Evolutionary conservation across 1,140 invertebrate species (phyloP), one percentile per base, ranked within the genome.

Genomic region (Zeugodacus cucurbitae): DNA sequence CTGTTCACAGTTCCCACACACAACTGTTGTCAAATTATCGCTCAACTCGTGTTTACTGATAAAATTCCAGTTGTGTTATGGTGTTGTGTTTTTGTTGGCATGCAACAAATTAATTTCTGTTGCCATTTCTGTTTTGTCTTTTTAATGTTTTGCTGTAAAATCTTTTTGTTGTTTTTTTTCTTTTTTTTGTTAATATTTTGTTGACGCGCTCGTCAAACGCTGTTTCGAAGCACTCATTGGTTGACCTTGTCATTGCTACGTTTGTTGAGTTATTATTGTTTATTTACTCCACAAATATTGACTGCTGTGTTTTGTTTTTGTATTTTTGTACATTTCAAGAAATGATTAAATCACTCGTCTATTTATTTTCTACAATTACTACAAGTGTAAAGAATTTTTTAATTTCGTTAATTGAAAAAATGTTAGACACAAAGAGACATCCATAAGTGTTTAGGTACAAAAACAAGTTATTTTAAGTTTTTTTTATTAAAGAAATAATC

Each of bases 361-460:
- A 82, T 82, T 82, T 82, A 26, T 82, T 48, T 82, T 26, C 20
- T 74, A 37, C 32, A 37, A 34, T 32, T 20, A 5, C 74, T 29
- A 82, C 37, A 82, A 82, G 41, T 82, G 41, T 82, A n/a, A 48
- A 54, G 74, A 82, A 82, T 82, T 82, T 82, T 82, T 82, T 82
- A 82, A 82, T 82, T 82, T 82, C 10, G 74, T 48, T 82, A 82
- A 82, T 82, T 82, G 74, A 74, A 74, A 48, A 74, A 37, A 37
- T 74, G 67, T 74, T 74, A 41, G 20, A 41, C 34, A 62, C 58
- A 22, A 41, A 74, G 26, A 32, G 64, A 26, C 64, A 67, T 34
- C 59, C 7, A 67, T 67, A 32, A 32, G 26, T 34, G 34, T 67
- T 11, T 34, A 17, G 64, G 4, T 67, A n/a, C 20, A 20, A 74